Conservation (phyloP, 2,113 vertebrate species). For the Notothenia rossii region DNA sequence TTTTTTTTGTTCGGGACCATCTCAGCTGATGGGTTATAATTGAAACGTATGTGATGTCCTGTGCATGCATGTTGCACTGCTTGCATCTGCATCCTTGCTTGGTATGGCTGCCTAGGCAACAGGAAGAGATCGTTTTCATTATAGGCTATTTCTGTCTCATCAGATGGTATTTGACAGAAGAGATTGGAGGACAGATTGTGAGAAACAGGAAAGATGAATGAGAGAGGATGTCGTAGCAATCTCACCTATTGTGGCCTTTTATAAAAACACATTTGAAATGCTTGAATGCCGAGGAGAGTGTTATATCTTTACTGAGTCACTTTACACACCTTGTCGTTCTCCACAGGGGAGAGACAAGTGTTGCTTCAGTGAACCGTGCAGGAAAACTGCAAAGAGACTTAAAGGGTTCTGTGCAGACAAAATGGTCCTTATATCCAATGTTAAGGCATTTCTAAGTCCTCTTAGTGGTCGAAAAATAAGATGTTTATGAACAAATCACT, state of each 20-base stretch:
- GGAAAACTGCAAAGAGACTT: too few species aligned
- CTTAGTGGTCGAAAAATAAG: background rate
- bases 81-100: background rate
- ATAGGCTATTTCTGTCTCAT: background rate
- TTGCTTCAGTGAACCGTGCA: background rate
- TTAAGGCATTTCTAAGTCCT: background rate
- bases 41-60: too few species aligned
- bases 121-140: constrained; percentile 5
- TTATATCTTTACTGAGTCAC: too few species aligned
- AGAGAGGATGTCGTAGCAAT: background rate
- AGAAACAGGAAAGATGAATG: background rate
- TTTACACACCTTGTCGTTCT: background rate
- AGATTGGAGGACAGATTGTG: background rate
- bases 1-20: too few species aligned
- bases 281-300: too few species aligned
- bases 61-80: too few species aligned
- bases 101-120: background rate
- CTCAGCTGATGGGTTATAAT: too few species aligned
- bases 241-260: background rate
- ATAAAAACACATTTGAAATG: too few species aligned
- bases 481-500: background rate
- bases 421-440: background rate
- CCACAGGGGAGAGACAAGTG: background rate
- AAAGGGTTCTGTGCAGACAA: background rate
- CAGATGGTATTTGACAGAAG: background rate